Base-by-base conservation (phyloP, 2,797 vertebrate species). In the Cichlasoma orientale region DNA sequence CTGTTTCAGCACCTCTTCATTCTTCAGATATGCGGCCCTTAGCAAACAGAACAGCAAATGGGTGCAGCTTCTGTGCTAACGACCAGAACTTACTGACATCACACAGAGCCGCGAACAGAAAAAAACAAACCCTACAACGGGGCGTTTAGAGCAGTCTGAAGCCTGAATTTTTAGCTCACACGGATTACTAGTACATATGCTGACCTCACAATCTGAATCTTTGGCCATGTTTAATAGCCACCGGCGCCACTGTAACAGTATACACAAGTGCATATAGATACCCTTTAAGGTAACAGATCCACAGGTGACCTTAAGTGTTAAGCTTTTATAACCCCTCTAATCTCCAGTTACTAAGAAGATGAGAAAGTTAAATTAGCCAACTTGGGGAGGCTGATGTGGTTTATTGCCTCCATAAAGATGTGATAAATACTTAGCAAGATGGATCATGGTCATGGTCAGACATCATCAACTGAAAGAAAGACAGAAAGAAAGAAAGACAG, bases 301-400 rank as follows among this genome's bases (percentile, higher is more conserved):
- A 55, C 25, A 78, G 36, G 25, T 25, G 4, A 38, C 36, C 8
- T 13, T 41, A 41, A 31, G 12, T 41, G 38, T 12, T 41, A 31
- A 41, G 61, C 56, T 74, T 82, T 80, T 27, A 41, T 77, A 80
- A 85, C 50, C 18, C 11, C 38, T 21, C 11, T 4, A 47, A 8
- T 78, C 38, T 86, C 31, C 12, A 13, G 69, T 85, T 82, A 82
- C 79, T 33, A 6, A 63, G 71, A 7, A 56, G 44, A 66, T 58
- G 54, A 71, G 38, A n/a, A 41, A 38, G 41, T 63, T 19, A 50
- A 23, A 33, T 71, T 53, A 53, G 7, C 13, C 10, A 6, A 21
- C 21, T 44, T 36, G 4, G 3, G 19, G 58, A 52, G 47, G 38
- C 21, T 63, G 4, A 50, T 68, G 4, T 4, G n/a, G 33, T 78